Percentiles rank a stretch among this genome's conserved stretches.
These are phyloP conservation scores for Isichthys henryi DNA, from an alignment of 2,113 vertebrate species.

Conservation along the genomic window DNA sequence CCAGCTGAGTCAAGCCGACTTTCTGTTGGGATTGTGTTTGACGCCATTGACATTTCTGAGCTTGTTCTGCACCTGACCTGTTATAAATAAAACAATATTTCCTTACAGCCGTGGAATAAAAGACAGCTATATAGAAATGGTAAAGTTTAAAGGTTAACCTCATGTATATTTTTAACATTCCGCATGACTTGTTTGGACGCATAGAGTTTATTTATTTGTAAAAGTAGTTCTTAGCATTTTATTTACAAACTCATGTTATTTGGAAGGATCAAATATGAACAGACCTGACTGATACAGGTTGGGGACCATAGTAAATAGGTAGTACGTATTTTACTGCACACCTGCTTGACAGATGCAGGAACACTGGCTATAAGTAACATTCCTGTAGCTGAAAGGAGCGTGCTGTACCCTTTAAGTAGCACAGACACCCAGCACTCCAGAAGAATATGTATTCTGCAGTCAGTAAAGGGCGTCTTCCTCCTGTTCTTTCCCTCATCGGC, in stretches of 20 bases:
- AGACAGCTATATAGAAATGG: neutral
- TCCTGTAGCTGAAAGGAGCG: neutral
- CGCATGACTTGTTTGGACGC: neutral
- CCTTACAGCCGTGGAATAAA: neutral
- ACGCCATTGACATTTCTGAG: neutral
- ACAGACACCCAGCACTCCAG: neutral
- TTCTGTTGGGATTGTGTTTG: neutral
- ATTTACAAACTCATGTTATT: neutral
- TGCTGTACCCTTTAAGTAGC: neutral
- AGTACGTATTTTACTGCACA: neutral
- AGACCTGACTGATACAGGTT: neutral
- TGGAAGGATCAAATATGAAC: neutral
- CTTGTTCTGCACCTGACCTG: neutral
- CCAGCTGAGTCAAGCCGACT: neutral
- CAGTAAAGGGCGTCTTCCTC: neutral
- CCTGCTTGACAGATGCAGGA: neutral
- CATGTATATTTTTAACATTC: neutral
- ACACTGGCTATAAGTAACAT: neutral
- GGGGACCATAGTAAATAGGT: neutral
- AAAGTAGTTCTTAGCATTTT: neutral
- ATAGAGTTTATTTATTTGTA: neutral
- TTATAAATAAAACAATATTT: conserved; percentile 6
- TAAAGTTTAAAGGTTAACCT: conserved; percentile 5
- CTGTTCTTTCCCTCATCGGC: neutral
- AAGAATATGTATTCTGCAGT: neutral